Conservation (phyloP, 2,113 vertebrate species). For the Probosciger aterrimus region DNA sequence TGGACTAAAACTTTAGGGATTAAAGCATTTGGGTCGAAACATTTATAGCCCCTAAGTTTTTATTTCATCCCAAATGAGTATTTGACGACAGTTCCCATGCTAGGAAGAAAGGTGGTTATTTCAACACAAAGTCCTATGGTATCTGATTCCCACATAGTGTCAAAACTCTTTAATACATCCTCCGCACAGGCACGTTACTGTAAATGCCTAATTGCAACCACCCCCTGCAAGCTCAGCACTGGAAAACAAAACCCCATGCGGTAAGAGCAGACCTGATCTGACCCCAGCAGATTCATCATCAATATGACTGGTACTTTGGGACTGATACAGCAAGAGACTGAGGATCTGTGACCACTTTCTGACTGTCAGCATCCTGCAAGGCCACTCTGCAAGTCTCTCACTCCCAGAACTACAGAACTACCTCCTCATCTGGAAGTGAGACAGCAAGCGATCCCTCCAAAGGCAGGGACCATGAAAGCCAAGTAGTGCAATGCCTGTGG, state of each 20-base stretch:
- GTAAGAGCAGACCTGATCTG: not conserved
- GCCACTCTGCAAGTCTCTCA: not conserved
- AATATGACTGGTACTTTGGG: not conserved
- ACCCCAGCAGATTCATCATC: not conserved
- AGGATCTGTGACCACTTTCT: not conserved
- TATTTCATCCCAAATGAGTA: not conserved
- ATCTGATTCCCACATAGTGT: not conserved
- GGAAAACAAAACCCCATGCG: not conserved
- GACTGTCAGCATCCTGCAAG: not conserved
- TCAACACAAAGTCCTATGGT: accelerated
- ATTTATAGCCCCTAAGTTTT: not conserved
- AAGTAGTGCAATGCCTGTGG: not conserved
- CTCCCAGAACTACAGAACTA: not conserved
- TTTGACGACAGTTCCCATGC: not conserved
- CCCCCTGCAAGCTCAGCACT: not conserved
- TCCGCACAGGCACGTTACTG: accelerated
- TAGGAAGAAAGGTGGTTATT: not conserved
- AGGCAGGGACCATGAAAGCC: not conserved
- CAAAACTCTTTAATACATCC: too few species aligned
- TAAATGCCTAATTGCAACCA: not conserved
- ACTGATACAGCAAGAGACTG: not conserved
- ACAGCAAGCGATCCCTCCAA: not conserved
- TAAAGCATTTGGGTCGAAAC: not conserved
- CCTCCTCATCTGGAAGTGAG: not conserved
- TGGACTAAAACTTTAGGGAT: not conserved